Evolutionary conservation across 1,140 invertebrate genomes (phyloP), one percentile per base, ranked within the genome.

Genomic region (Marisa cornuarietis): DNA sequence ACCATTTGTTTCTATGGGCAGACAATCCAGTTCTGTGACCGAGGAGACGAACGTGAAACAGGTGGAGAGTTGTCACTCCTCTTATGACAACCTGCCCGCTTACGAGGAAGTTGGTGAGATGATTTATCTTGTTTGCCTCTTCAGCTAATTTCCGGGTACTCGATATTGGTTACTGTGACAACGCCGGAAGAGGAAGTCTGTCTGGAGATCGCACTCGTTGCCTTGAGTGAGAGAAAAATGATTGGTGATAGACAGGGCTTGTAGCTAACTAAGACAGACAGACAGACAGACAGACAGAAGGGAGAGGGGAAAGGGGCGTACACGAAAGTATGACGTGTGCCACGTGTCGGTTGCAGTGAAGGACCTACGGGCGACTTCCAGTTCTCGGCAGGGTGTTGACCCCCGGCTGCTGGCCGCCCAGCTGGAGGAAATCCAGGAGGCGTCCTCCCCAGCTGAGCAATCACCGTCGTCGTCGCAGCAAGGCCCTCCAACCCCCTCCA

Each of bases 51-150:
- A 11, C 26, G 65, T 20, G 61, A 77, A 77, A 11, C 79, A 85
- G 26, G 58, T 65, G 10, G 80, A 83, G 31, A 89, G 88, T 76
- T 87, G 88, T 68, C 85, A 87, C 62, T 88, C 88, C 0, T 89
- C 89, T 11, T 91, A 90, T 77, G 90, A 90, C 75, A 91, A 91
- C 72, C 76, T 90, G 16, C 84, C 84, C 0, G 84, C 84, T 18
- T 89, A 89, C 71, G 87, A 90, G 52, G 88, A 89, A 66, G 84
- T 83, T 24, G 87, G 87, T 90, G 80, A 83, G 84, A 82, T 65
- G 22, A 63, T 73, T 73, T n/a, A 52, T 11, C 31, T 1, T 73
- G 22, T 69, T 66, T 54, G 54, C 11, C 16, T 58, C 16, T 58
- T 18, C 11, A 8, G 11, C 9, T 58, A 11, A 58, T 58, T 18